Evolutionary conservation across 2,113 vertebrate genomes (phyloP), one percentile per base, ranked within the genome.

Genomic region (Sciurus niger): DNA sequence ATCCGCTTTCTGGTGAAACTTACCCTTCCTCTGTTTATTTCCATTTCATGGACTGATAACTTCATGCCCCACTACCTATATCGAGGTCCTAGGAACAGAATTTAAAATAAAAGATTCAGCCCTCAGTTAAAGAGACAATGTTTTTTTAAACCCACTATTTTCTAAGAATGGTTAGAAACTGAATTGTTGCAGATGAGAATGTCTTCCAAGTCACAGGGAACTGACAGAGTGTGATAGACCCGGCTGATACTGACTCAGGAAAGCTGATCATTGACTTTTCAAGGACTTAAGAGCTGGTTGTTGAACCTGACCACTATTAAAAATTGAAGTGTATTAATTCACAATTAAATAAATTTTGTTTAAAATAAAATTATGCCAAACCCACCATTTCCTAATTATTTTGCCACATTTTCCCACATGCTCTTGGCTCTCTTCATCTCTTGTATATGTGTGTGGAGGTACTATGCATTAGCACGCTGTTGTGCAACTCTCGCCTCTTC

Each of bases 231-330:
- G 8, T 68, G 40, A 25, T 68, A 18, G 17, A n/a, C 34, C 3
- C 11, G 32, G 37, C 4, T 77, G 34, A 28, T 16, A 25, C 58
- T 53, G 53, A 3, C 87, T 91, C 20, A 32, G 51, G 6, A 85
- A n/a, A 70, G 12, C 30, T 86, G 25, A 24, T 28, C 18, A 17
- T 51, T 55, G 63, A 63, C n/a, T 74, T 85, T 82, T 37, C 22
- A 89, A 80, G 24, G 51, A 58, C 4, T 88, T 77, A 32, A 4
- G 20, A 82, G n/a, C 58, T 67, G 11, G 12, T 37, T 94, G 14
- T 84, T 90, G 68, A 88, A 48, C 73, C 83, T 1, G 53, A 32
- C 1, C n/a, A 48, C 94, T 84, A 83, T 55, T 88, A 88, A 94
- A 88, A 90, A 48, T 58, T 40, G 32, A 77, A 79, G 7, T 79